These are phyloP conservation scores for Balanococcus diminutus DNA, from an alignment of 2,888 invertebrate genomes.

Conservation along the genomic window DNA sequence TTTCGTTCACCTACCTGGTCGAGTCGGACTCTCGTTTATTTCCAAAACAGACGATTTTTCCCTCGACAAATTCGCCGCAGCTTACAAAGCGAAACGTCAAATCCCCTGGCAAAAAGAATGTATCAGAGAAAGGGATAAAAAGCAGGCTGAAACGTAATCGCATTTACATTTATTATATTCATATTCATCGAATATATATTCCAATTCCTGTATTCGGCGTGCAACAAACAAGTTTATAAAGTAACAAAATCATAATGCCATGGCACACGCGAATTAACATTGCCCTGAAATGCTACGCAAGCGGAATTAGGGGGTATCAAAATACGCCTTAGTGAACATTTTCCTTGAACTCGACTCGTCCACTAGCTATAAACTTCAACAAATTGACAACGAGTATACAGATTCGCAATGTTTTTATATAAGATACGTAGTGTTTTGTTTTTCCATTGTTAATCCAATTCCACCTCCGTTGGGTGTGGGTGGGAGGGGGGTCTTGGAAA, in stretches of 20 bases:
- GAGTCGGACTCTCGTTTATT: too few species aligned
- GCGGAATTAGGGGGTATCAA: conserved; percentile 18
- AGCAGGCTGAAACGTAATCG: not conserved
- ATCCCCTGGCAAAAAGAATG: too few species aligned
- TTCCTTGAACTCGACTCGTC: conserved; percentile 37
- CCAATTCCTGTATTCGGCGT: not conserved
- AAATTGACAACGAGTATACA: not conserved
- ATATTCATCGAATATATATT: not conserved
- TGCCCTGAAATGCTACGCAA: conserved; percentile 25
- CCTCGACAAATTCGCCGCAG: not conserved
- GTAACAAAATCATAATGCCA: conserved; percentile 39
- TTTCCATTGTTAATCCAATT: not conserved
- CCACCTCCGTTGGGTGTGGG: not conserved
- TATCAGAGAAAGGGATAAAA: not conserved
- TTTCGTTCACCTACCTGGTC: not conserved
- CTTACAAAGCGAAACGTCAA: too few species aligned
- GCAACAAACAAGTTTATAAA: conserved; percentile 20
- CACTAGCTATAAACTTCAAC: not conserved
- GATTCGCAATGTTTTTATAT: not conserved
- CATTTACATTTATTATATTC: not conserved
- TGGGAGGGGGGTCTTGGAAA: not conserved
- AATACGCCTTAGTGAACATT: not conserved
- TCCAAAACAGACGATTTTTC: not conserved
- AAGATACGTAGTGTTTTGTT: not conserved
- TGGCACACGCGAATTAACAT: conserved; percentile 33